Evolutionary conservation across 2,113 vertebrate genomes (phyloP).

Genomic region (Heteronetta atricapilla): DNA sequence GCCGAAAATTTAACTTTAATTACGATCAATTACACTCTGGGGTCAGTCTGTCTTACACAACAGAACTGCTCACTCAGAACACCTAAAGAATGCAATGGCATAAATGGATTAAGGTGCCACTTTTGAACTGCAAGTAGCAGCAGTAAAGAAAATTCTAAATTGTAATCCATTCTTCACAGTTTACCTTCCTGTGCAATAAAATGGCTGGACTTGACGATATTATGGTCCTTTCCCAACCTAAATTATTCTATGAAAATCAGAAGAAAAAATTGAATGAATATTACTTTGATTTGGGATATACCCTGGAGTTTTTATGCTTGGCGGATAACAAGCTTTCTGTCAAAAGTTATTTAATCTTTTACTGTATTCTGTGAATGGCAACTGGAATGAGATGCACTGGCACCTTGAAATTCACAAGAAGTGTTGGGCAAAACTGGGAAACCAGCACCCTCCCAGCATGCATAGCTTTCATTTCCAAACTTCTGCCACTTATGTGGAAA

Average conservation of each 20-base stretch:
- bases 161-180: not conserved
- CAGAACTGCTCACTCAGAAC: constrained; percentile 25
- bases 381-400: not conserved
- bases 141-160: constrained; percentile 14
- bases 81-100: not conserved
- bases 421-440: not conserved
- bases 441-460: not conserved
- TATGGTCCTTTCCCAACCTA: not conserved
- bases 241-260: not conserved
- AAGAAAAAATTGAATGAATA: not conserved
- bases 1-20: not conserved
- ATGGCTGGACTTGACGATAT: not conserved
- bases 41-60: not conserved
- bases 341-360: not conserved
- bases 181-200: not conserved
- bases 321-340: not conserved
- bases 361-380: not conserved
- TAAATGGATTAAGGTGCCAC: not conserved
- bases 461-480: not conserved
- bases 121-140: not conserved
- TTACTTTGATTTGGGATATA: not conserved
- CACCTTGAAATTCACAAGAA: not conserved
- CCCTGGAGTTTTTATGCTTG: not conserved
- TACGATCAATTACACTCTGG: constrained; percentile 7
- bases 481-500: not conserved